phyloP scores from a whole-genome alignment of 1,140 invertebrate genomes.

The Cepaea nemoralis region DNA sequence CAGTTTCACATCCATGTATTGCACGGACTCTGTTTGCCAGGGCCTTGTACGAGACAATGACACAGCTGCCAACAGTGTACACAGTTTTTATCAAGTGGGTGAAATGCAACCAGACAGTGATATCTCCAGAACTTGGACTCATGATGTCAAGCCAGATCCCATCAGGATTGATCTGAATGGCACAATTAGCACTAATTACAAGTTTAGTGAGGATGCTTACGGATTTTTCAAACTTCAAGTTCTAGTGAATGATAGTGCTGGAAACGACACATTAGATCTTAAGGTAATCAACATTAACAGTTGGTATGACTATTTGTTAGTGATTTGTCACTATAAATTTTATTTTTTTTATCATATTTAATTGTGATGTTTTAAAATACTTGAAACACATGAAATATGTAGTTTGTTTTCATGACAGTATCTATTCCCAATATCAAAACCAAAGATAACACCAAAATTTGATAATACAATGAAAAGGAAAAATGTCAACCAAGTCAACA shows the following conservation, averaged over 20 bases:
- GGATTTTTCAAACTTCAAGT: constrained; percentile 34
- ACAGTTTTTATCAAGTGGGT: constrained; percentile 32
- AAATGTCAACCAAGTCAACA: too few species aligned
- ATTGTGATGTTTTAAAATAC: too few species aligned
- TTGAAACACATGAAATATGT: too few species aligned
- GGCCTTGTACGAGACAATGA: constrained; percentile 31
- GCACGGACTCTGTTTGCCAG: neutral
- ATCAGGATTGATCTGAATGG: constrained; percentile 39
- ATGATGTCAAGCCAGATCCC: neutral
- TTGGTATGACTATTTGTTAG: too few species aligned
- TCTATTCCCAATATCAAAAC: too few species aligned
- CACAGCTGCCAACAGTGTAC: constrained; percentile 22
- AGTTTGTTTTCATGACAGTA: too few species aligned
- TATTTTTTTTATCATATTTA: too few species aligned
- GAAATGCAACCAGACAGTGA: neutral
- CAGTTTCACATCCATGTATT: neutral
- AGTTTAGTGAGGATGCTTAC: constrained; percentile 35
- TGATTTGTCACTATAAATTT: too few species aligned
- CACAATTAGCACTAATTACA: constrained; percentile 38
- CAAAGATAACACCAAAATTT: too few species aligned
- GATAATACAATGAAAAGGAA: too few species aligned
- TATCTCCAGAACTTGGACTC: neutral
- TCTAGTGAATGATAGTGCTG: constrained; percentile 39
- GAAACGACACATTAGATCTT: constrained; percentile 30
- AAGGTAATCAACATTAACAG: constrained; percentile 26